These are phyloP conservation scores for Lepus europaeus DNA, from an alignment of 2,113 vertebrate species.

Conservation along the genomic window DNA sequence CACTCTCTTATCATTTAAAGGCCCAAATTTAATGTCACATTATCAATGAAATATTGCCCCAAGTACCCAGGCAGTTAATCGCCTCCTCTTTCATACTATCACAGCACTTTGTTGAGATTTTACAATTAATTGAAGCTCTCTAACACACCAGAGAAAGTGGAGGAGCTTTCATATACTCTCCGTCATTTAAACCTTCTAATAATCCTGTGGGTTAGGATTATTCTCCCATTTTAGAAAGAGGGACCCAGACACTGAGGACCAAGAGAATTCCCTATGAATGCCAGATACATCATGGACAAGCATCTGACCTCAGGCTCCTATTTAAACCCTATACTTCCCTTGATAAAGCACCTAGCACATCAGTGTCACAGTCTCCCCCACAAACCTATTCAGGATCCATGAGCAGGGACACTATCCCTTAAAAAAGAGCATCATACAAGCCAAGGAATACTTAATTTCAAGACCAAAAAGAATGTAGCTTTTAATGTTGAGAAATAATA, in stretches of 20 bases:
- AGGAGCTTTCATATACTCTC: neutral
- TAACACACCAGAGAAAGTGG: neutral
- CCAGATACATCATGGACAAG: neutral
- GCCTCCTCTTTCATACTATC: neutral
- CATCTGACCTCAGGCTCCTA: neutral
- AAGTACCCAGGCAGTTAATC: neutral
- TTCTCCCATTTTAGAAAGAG: conserved; percentile 38
- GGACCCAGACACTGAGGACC: neutral
- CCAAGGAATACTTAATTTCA: neutral
- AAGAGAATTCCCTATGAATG: neutral
- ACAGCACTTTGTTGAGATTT: neutral
- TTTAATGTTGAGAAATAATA: conserved; percentile 13
- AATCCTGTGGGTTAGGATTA: neutral
- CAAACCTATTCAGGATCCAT: neutral
- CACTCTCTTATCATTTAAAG: neutral
- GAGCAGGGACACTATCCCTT: neutral
- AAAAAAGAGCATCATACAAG: neutral
- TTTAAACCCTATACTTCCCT: neutral
- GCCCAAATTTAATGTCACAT: neutral
- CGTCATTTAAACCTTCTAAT: neutral
- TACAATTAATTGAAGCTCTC: neutral
- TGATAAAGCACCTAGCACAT: neutral
- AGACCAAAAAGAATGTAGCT: neutral
- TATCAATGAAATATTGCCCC: neutral
- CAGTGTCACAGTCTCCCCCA: neutral